A percentile compares a stretch with the other conserved stretches of the same genome.
These are phyloP conservation scores for Drosophila pandora DNA, from an alignment of 1,140 invertebrate species.

Conservation along the genomic window DNA sequence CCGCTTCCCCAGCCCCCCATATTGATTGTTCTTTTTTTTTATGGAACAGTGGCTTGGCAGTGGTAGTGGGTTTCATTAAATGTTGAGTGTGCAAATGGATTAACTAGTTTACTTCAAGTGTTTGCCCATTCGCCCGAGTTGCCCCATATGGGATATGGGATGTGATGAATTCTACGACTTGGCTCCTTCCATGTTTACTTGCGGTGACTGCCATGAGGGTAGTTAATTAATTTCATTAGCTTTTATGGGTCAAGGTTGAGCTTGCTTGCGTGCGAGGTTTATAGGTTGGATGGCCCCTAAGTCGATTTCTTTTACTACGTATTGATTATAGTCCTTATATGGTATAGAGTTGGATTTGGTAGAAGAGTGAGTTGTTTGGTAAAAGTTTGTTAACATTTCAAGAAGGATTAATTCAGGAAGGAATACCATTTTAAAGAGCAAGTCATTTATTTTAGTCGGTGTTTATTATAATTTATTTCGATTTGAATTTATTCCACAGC, in stretches of 20 bases:
- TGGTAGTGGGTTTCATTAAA: slow-evolving; percentile 8
- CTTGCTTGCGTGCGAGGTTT: neutral
- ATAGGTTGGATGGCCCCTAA: slow-evolving; percentile 14
- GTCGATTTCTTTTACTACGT: slow-evolving; percentile 1
- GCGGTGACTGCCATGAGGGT: slow-evolving; percentile 13
- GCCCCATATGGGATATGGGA: neutral
- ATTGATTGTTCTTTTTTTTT: slow-evolving; percentile 13
- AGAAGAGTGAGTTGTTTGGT: neutral
- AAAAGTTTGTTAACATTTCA: no score
- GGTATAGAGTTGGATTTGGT: neutral
- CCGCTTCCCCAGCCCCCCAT: neutral
- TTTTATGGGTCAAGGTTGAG: slow-evolving; percentile 57
- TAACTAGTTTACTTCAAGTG: slow-evolving; percentile 29
- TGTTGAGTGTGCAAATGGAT: slow-evolving; percentile 21
- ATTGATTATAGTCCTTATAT: neutral
- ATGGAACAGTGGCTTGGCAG: no score
- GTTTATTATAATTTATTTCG: neutral
- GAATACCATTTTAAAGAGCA: no score
- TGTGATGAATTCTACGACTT: slow-evolving; percentile 12
- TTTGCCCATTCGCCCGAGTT: slow-evolving; percentile 4
- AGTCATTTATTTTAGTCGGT: neutral
- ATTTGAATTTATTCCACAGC: neutral
- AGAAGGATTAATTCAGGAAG: no score
- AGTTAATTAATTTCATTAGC: slow-evolving; percentile 60
- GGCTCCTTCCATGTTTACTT: slow-evolving; percentile 9